Base-by-base conservation (phyloP, 2,797 vertebrate species). In the Ciconia nigra region DNA sequence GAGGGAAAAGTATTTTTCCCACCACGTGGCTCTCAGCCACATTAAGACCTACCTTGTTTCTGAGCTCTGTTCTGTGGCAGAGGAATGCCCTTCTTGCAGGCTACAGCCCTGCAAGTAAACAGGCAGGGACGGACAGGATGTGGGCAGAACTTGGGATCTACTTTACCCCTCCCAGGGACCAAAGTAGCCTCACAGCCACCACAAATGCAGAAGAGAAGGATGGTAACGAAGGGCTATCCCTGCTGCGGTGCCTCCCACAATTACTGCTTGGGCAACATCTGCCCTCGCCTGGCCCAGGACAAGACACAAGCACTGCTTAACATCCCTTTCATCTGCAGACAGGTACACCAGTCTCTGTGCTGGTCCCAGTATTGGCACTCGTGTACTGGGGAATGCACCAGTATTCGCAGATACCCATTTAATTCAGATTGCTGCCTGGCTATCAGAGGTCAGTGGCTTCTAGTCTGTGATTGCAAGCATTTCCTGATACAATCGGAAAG, bases 101-200 rank as follows among this genome's bases (percentile, higher is more conserved):
- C 86, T 93, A 44, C 71, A 94, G 74, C 72, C 65, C 52, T 91
- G 59, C 61, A 44, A 96, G 87, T 87, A 94, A 96, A 96, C 82
- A 95, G 84, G 89, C 94, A 91, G 95, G 94, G 94, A 96, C 0
- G 1, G 87, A 93, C 96, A 96, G 95, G 94, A 96, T 96, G 96
- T 92, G 95, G 96, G 94, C 87, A 97, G 94, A 96, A 54, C 92
- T 89, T 44, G 92, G 92, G 92, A 96, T 37, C 69, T 55, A 21
- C 73, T 84, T 37, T 91, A 93, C 95, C 87, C 81, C 94, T 97
- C 95, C 93, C 94, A 95, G 87, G 92, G 90, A 92, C 93, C 82
- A 95, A 96, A 97, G 93, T 92, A 95, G 84, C 94, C 84, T 97
- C 89, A 72, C 21, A 73, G 82, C 54, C 84, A 91, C 93, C 93